Evolutionary conservation across 2,888 invertebrate genomes (phyloP).

Genomic region (Lithodes maja): DNA sequence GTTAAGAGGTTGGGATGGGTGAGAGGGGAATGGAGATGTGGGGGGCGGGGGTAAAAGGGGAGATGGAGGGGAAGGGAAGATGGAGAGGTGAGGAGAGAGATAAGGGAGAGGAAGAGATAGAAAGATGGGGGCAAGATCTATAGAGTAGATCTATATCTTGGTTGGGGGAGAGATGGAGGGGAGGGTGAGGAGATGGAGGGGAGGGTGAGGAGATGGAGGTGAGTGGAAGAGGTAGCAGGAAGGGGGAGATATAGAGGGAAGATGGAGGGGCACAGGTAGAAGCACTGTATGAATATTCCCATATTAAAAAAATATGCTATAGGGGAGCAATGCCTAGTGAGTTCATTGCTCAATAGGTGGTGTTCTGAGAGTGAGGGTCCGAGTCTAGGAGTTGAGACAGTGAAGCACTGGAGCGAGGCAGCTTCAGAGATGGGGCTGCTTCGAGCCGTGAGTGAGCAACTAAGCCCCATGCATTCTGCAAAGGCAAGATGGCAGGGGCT

Average conservation of each 20-base stretch:
- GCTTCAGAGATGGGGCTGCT: too few species aligned
- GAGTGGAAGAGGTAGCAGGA: background rate
- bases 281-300: too few species aligned
- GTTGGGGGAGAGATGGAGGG: background rate
- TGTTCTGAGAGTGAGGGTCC: too few species aligned
- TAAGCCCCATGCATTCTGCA: too few species aligned
- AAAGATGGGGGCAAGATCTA: background rate
- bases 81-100: background rate
- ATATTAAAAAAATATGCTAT: too few species aligned
- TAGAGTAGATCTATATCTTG: background rate
- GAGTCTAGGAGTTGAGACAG: too few species aligned
- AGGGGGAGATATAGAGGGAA: background rate
- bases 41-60: background rate
- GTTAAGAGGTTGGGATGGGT: background rate
- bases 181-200: background rate
- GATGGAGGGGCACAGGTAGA: background rate
- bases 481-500: too few species aligned
- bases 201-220: background rate
- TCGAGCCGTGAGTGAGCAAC: too few species aligned
- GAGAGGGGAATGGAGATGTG: background rate
- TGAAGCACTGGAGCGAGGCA: too few species aligned
- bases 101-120: background rate
- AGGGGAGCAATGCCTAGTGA: too few species aligned
- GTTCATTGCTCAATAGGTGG: too few species aligned
- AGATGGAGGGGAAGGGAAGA: background rate